phyloP scores from a whole-genome alignment of 2,888 invertebrate species.

The Agrotis segetum region DNA sequence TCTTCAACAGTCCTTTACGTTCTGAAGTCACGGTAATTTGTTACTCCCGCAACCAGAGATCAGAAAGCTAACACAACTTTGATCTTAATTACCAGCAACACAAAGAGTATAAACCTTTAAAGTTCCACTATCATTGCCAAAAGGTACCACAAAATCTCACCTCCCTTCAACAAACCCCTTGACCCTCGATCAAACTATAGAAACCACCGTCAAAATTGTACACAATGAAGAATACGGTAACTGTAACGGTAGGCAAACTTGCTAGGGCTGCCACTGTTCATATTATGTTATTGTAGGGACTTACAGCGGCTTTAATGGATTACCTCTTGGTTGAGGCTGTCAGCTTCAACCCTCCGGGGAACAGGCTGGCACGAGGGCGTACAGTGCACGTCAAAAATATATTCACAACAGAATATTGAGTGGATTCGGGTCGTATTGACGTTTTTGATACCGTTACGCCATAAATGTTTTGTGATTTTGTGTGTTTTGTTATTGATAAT shows the following conservation, averaged over 20 bases:
- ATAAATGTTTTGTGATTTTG: constrained; percentile 48
- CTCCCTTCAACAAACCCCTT: constrained; percentile 10
- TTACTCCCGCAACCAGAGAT: not conserved
- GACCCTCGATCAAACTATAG: constrained; percentile 19
- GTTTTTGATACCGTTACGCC: constrained; percentile 41
- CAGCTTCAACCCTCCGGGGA: constrained; percentile 68
- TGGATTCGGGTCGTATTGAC: constrained; percentile 58
- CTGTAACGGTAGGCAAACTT: constrained; percentile 45
- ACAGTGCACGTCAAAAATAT: constrained; percentile 76
- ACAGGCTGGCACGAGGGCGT: constrained; percentile 48
- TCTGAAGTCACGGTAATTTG: too few species aligned
- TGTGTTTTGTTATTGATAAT: constrained; percentile 28
- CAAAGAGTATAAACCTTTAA: not conserved
- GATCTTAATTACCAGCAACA: not conserved
- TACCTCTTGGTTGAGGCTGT: constrained; percentile 69
- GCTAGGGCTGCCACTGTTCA: constrained; percentile 45
- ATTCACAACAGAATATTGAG: constrained; percentile 70
- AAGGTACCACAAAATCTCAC: not conserved
- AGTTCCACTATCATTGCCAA: not conserved
- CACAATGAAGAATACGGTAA: constrained; percentile 46
- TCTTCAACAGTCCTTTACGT: too few species aligned
- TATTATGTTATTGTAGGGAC: constrained; percentile 67
- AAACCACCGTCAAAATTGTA: constrained; percentile 29
- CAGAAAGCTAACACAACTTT: not conserved
- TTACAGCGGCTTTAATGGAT: constrained; percentile 71